Percentiles rank a stretch among this genome's conserved stretches.
Conservation (phyloP, 2,113 vertebrate genomes). For the Dunckerocampus dactyliophorus region DNA sequence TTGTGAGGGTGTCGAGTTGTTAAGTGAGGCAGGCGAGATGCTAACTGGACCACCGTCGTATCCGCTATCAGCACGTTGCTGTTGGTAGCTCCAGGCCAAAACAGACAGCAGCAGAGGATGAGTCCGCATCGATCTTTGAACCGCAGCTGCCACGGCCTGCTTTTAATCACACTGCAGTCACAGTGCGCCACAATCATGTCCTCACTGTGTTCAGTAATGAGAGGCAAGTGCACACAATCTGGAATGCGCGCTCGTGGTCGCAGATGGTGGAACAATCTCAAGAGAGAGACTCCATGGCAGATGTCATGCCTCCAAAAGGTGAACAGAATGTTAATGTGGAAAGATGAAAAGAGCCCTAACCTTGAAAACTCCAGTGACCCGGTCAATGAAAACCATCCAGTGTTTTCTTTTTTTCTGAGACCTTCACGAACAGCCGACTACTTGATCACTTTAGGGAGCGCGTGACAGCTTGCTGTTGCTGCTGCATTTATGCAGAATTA, state of each 20-base stretch:
- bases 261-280: slow-evolving; percentile 31
- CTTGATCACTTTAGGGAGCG: slow-evolving; percentile 38
- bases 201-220: not conserved
- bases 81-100: slow-evolving; percentile 57
- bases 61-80: slow-evolving; percentile 44
- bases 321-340: slow-evolving; percentile 36
- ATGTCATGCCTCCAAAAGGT: slow-evolving; percentile 40
- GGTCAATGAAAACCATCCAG: slow-evolving; percentile 48
- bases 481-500: slow-evolving; percentile 44
- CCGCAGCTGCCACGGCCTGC: slow-evolving; percentile 26
- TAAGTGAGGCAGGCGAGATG: slow-evolving; percentile 37
- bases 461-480: slow-evolving; percentile 35
- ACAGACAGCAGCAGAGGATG: slow-evolving; percentile 48
- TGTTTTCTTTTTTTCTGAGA: slow-evolving; percentile 12
- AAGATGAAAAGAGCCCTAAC: slow-evolving; percentile 50
- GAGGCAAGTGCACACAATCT: slow-evolving; percentile 16
- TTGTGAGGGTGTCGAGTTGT: slow-evolving; percentile 39
- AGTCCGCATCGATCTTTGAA: slow-evolving; percentile 53
- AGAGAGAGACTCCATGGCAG: slow-evolving; percentile 34
- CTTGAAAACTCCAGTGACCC: slow-evolving; percentile 38
- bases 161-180: slow-evolving; percentile 34
- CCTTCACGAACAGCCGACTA: slow-evolving; percentile 37
- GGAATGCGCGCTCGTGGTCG: slow-evolving; percentile 16
- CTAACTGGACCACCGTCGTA: slow-evolving; percentile 44
- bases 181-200: slow-evolving; percentile 2